Base-by-base conservation (phyloP, 2,113 vertebrate genomes). In the Catharus minimus region DNA sequence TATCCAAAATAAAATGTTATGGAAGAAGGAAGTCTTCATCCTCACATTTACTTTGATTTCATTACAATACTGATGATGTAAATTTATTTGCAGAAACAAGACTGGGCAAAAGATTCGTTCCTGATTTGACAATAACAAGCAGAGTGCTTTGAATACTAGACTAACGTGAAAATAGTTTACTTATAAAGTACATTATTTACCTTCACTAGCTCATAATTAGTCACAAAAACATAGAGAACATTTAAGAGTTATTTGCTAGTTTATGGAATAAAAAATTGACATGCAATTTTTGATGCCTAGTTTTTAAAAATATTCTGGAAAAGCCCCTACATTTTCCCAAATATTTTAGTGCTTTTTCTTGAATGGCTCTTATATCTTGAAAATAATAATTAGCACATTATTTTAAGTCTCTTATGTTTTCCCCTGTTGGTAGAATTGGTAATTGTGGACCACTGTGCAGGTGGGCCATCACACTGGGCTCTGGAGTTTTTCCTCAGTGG, bases 61-160 rank as follows among this genome's bases (percentile, higher is more conserved):
- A 32, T 66, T 80, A 50, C 55, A 73, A 2, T 88, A 47, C 64
- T 47, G 52, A 30, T 89, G 52, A 64, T 49, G 52, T 89, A 67
- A 75, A 85, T 85, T 69, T 75, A 36, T 93, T 94, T 93, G 83
- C 33, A 18, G 84, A 83, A 84, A 30, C 73, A 79, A 81, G 73
- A 92, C 76, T 62, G 47, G 86, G 83, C 69, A 80, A 57, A 94
- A 79, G 43, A 66, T 85, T 87, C 0, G 3, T 75, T 91, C 78
- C 58, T 64, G 81, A 68, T 86, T 69, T 85, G 75, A 82, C 39
- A 88, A 9, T 65, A 82, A 33, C 41, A 79, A 58, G 74, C n/a
- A 66, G 82, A 87, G n/a, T 4, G 2, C 64, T 82, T 89, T 92
- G 72, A 60, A 62, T 88, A 77, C 56, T 68, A 43, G 75, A 77